A percentile compares a stretch with the other conserved stretches of the same genome.
Evolutionary conservation across 2,113 vertebrate species (phyloP).

Genomic region (Leucopternis melanops): DNA sequence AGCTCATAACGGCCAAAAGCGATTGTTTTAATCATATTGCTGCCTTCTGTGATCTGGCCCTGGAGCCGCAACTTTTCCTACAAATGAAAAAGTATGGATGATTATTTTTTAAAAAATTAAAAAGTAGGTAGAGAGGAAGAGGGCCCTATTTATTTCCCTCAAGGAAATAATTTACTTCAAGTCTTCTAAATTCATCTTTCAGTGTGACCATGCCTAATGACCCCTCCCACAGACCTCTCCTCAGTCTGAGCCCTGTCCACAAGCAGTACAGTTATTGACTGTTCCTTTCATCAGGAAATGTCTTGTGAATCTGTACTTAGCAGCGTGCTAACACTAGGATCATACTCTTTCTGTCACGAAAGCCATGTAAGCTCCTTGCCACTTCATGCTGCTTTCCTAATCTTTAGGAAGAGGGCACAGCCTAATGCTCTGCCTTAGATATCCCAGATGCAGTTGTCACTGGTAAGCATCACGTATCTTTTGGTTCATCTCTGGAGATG

Average conservation of each 20-base stretch:
- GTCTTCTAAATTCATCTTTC: background rate
- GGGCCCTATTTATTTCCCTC: background rate
- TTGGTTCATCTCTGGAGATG: background rate
- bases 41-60: slow-evolving; percentile 96
- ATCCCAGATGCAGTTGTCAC: background rate
- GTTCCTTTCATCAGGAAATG: background rate
- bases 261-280: background rate
- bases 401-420: background rate
- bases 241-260: background rate
- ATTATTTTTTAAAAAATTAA: background rate
- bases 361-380: background rate
- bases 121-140: background rate
- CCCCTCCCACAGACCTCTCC: background rate
- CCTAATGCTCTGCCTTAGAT: background rate
- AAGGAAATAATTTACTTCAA: background rate
- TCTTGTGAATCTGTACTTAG: background rate
- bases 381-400: background rate
- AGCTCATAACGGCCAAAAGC: slow-evolving; percentile 97
- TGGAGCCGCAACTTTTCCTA: slow-evolving; percentile 95
- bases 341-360: background rate
- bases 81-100: background rate
- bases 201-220: background rate
- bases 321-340: background rate
- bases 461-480: background rate
- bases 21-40: slow-evolving; percentile 99